phyloP scores from a whole-genome alignment of 2,888 invertebrate species.

The Chloroclysta siterata region DNA sequence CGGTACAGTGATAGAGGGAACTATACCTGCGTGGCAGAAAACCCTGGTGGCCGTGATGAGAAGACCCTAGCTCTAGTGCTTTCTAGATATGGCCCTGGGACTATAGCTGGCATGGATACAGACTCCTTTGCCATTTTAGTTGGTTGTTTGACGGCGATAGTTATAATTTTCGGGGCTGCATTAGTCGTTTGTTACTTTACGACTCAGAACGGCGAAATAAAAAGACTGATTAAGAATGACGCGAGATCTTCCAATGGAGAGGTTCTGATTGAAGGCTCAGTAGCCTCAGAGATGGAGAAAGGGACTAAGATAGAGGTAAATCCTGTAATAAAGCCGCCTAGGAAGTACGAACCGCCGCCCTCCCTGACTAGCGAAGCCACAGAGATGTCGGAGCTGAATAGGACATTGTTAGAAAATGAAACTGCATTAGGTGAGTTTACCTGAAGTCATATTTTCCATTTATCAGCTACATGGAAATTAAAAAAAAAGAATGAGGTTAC shows the following conservation, averaged over 20 bases:
- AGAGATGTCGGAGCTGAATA: slow-evolving; percentile 92
- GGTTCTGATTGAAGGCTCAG: slow-evolving; percentile 89
- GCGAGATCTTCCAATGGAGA: slow-evolving; percentile 87
- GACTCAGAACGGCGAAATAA: slow-evolving; percentile 76
- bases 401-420: slow-evolving; percentile 90
- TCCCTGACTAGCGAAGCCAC: slow-evolving; percentile 88
- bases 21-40: slow-evolving; percentile 92
- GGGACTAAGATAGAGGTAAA: slow-evolving; percentile 92
- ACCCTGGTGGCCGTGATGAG: slow-evolving; percentile 92
- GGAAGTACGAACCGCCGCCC: slow-evolving; percentile 88
- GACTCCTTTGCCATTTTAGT: slow-evolving; percentile 83
- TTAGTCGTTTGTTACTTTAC: slow-evolving; percentile 83
- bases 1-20: slow-evolving; percentile 88
- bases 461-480: not conserved
- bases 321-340: slow-evolving; percentile 92
- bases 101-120: slow-evolving; percentile 76
- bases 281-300: slow-evolving; percentile 91
- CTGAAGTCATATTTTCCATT: not conserved
- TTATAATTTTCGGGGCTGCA: slow-evolving; percentile 77
- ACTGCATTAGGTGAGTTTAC: slow-evolving; percentile 87
- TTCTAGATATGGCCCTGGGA: slow-evolving; percentile 74
- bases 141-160: slow-evolving; percentile 74
- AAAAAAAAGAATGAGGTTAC: too few relatives aligned
- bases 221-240: slow-evolving; percentile 87
- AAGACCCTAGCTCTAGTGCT: slow-evolving; percentile 88